Conservation (phyloP, 2,797 vertebrate genomes). For the Mus spretus region DNA sequence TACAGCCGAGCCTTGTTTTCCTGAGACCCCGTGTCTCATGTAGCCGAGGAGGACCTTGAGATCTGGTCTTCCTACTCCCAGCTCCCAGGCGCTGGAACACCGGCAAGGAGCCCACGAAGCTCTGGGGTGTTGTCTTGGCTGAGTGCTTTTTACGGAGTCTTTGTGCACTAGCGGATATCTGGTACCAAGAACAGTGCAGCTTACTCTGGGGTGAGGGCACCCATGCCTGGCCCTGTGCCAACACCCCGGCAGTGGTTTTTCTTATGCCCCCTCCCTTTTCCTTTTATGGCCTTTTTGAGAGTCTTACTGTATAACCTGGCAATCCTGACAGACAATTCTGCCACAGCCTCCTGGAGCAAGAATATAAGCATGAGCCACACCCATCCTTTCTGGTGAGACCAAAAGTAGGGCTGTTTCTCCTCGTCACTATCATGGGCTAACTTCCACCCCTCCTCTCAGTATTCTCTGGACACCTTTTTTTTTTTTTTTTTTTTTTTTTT, state of each 20-base stretch:
- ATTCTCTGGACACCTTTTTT: conserved; percentile 2
- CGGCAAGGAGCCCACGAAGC: no score
- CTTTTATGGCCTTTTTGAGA: background rate
- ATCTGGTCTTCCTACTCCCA: background rate
- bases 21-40: background rate
- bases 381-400: conserved; percentile 56
- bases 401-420: conserved; percentile 59
- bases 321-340: background rate
- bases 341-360: background rate
- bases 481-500: conserved; percentile 34
- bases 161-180: background rate
- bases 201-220: background rate
- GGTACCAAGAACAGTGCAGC: background rate
- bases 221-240: background rate
- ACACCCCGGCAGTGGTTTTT: no score
- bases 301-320: background rate
- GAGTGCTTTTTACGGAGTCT: background rate
- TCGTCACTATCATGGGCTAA: background rate
- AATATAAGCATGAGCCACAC: background rate
- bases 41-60: background rate
- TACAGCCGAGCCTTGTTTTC: background rate
- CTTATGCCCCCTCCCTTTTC: no score
- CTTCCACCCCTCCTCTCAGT: conserved; percentile 25
- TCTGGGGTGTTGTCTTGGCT: background rate
- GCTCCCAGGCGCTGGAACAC: background rate